These are phyloP conservation scores for Anseranas semipalmata DNA, from an alignment of 2,113 vertebrate genomes.

Conservation along the genomic window DNA sequence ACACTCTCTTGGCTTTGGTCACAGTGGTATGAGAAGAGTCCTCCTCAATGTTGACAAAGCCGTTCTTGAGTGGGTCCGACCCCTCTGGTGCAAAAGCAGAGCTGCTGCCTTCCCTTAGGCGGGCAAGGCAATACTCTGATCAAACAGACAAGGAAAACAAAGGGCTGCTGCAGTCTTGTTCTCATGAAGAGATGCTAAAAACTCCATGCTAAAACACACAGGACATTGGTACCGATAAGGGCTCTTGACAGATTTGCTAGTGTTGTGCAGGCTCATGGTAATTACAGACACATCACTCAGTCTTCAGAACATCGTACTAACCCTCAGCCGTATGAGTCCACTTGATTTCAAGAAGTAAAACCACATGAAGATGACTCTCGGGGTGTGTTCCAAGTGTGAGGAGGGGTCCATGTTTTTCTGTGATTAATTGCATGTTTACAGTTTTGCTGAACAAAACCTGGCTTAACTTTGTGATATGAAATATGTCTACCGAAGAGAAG, in stretches of 20 bases:
- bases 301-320: not conserved
- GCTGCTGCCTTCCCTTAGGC: not conserved
- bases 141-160: accelerated
- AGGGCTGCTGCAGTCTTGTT: not conserved
- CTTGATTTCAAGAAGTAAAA: conserved; percentile 8
- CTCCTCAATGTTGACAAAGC: not conserved
- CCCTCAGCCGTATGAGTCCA: not conserved
- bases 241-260: not conserved
- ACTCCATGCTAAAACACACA: not conserved
- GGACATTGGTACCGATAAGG: not conserved
- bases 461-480: conserved; percentile 21
- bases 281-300: not conserved
- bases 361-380: not conserved
- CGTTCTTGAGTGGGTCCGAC: not conserved
- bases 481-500: conserved; percentile 28
- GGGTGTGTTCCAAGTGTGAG: not conserved
- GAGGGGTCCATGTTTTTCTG: not conserved
- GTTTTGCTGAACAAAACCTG: conserved; percentile 47
- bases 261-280: not conserved
- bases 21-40: not conserved
- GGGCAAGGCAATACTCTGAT: not conserved
- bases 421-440: conserved; percentile 55
- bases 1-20: not conserved
- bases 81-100: not conserved
- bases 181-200: not conserved